Evolutionary conservation across 2,888 invertebrate genomes (phyloP).

Genomic region (Dastarcus helophoroides): DNA sequence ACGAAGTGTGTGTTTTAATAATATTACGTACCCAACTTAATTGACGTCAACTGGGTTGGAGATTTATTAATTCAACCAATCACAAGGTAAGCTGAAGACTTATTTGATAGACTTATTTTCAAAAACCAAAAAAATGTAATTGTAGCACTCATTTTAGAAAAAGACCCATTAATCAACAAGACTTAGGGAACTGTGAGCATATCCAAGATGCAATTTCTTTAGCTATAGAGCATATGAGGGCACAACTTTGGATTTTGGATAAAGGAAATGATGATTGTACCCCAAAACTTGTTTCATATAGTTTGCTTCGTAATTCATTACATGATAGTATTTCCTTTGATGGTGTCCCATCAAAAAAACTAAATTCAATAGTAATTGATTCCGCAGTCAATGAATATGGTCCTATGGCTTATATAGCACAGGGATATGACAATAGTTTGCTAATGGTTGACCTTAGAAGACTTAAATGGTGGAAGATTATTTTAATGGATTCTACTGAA

Average conservation of each 20-base stretch:
- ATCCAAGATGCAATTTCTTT: background rate
- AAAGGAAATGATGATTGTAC: too few relatives aligned
- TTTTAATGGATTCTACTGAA: too few relatives aligned
- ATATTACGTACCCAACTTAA: background rate
- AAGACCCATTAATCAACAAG: background rate
- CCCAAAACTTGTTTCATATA: too few relatives aligned
- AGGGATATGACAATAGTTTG: too few relatives aligned
- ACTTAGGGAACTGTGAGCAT: background rate
- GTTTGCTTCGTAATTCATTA: too few relatives aligned
- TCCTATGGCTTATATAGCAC: too few relatives aligned
- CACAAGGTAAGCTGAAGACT: background rate
- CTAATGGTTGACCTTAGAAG: too few relatives aligned
- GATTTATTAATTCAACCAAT: background rate
- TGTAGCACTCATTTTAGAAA: slow-evolving; percentile 1
- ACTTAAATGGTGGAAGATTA: too few relatives aligned
- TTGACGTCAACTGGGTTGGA: background rate
- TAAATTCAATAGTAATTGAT: too few relatives aligned
- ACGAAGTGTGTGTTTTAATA: slow-evolving; percentile 1
- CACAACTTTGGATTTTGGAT: slow-evolving; percentile 1
- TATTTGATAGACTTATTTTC: background rate
- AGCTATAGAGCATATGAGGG: background rate
- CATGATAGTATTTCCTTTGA: too few relatives aligned
- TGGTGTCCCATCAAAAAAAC: too few relatives aligned
- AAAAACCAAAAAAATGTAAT: slow-evolving; percentile 1
- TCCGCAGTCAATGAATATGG: too few relatives aligned